These are phyloP conservation scores for Muraenolepis orangiensis DNA, from an alignment of 2,797 vertebrate genomes.

Conservation along the genomic window DNA sequence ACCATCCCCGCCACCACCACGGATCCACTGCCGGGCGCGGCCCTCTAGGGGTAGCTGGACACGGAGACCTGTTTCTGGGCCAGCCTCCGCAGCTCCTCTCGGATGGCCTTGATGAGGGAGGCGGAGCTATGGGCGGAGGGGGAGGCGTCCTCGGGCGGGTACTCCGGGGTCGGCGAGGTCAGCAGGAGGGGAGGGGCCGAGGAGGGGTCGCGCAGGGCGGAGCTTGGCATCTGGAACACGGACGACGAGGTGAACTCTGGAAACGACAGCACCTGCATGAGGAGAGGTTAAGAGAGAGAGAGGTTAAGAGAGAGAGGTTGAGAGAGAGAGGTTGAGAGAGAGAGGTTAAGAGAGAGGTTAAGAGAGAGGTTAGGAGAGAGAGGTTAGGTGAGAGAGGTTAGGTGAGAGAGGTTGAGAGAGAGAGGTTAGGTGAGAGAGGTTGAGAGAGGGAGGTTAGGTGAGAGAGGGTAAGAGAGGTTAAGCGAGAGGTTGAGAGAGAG, in stretches of 20 bases:
- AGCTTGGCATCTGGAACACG: slow-evolving; percentile 90
- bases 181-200: slow-evolving; percentile 80
- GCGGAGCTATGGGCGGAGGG: slow-evolving; percentile 90
- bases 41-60: slow-evolving; percentile 82
- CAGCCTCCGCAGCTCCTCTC: slow-evolving; percentile 93
- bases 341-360: not conserved
- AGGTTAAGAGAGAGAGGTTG: not conserved
- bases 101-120: slow-evolving; percentile 97
- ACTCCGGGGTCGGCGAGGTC: slow-evolving; percentile 81
- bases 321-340: not conserved
- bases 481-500: too few relatives aligned
- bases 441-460: too few relatives aligned
- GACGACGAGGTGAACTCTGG: slow-evolving; percentile 90
- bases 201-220: slow-evolving; percentile 81
- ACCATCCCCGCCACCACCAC: too few relatives aligned
- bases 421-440: not conserved
- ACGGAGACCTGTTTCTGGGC: slow-evolving; percentile 91
- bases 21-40: too few relatives aligned
- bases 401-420: not conserved
- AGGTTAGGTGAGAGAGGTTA: not conserved
- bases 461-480: too few relatives aligned
- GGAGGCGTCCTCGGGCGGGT: slow-evolving; percentile 87
- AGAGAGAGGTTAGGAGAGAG: not conserved
- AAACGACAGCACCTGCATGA: slow-evolving; percentile 78
- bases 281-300: slow-evolving; percentile 3